Percentiles rank a stretch among this genome's conserved stretches.
Conservation (phyloP, 2,888 invertebrate species). For the Drosophila crucigera region DNA sequence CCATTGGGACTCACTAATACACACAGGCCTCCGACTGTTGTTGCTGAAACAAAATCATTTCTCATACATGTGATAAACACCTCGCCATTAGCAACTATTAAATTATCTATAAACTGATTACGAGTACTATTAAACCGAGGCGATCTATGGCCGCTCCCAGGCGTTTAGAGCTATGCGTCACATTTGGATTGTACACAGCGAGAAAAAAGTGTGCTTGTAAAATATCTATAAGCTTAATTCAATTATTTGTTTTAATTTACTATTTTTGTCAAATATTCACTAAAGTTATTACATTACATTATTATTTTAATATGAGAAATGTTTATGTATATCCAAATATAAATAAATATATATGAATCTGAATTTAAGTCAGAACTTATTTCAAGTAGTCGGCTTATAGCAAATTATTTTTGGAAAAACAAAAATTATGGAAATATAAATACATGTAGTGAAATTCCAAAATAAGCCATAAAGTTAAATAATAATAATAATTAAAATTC, state of each 20-base stretch:
- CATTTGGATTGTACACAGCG: conserved; percentile 29
- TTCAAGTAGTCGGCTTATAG: background rate
- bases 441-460: background rate
- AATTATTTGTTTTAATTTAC: background rate
- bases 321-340: background rate
- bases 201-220: conserved; percentile 1
- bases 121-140: conserved; percentile 52
- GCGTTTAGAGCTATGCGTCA: conserved; percentile 47
- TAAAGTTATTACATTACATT: too few relatives aligned
- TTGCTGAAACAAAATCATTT: conserved; percentile 26
- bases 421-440: background rate
- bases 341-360: background rate
- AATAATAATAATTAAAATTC: background rate
- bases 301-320: background rate
- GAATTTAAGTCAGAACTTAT: background rate
- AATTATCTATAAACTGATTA: conserved; percentile 78
- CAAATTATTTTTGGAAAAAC: background rate
- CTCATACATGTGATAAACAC: conserved; percentile 52
- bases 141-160: conserved; percentile 26
- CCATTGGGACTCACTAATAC: conserved; percentile 7
- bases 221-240: background rate
- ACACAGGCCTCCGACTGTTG: conserved; percentile 1
- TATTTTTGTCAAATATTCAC: background rate
- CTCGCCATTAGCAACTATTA: conserved; percentile 67
- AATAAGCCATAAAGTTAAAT: background rate